Evolutionary conservation across 1,140 invertebrate genomes (phyloP).

Genomic region (Hyles vespertilio): DNA sequence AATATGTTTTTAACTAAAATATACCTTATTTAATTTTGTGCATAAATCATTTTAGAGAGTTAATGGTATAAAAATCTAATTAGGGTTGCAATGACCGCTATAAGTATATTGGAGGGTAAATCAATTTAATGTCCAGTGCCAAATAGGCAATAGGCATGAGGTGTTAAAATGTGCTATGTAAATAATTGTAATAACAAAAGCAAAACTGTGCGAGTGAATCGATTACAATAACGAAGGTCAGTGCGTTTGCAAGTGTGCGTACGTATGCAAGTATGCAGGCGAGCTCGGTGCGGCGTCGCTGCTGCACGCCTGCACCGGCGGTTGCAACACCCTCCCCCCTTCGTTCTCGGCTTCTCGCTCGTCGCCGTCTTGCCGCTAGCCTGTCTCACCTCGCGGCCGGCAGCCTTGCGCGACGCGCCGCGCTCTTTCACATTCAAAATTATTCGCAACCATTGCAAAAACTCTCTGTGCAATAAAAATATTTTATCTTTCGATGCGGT

Average conservation of each 20-base stretch:
- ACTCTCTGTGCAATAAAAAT: conserved; percentile 73
- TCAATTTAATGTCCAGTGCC: neutral
- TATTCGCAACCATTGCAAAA: conserved; percentile 74
- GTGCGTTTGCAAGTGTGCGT: conserved; percentile 66
- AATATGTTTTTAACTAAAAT: too few species aligned
- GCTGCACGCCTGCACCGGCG: conserved; percentile 73
- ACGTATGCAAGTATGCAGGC: conserved; percentile 71
- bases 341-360: conserved; percentile 72
- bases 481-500: conserved; percentile 56
- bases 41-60: too few species aligned
- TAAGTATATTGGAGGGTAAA: too few species aligned
- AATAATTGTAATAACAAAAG: conserved; percentile 54
- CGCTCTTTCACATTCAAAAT: conserved; percentile 75
- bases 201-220: conserved; percentile 62
- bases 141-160: conserved; percentile 8
- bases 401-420: conserved; percentile 74
- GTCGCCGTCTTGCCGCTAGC: conserved; percentile 72
- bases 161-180: conserved; percentile 15
- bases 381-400: conserved; percentile 72
- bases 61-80: neutral
- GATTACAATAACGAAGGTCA: conserved; percentile 73
- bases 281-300: conserved; percentile 74
- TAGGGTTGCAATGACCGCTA: neutral
- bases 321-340: conserved; percentile 72
- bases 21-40: too few species aligned